Evolutionary conservation across 2,797 vertebrate species (phyloP), one percentile per base, ranked within the genome.

Genomic region (Cottoperca gobio): DNA sequence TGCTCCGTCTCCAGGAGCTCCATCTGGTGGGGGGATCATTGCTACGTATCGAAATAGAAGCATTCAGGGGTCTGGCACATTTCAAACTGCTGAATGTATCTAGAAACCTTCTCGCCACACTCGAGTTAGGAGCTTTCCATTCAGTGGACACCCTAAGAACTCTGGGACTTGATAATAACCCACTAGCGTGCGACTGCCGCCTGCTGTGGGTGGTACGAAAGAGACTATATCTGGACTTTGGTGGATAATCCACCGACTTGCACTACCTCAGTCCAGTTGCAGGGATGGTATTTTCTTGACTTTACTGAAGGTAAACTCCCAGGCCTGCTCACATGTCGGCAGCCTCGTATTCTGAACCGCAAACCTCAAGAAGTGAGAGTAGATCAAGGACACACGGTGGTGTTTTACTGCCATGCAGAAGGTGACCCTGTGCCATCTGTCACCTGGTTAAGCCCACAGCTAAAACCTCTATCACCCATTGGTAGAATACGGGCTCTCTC

Each of bases 151-250:
- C 84, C 48, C 78, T 97, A 19, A 93, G 92, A 70, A 91, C 91
- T 19, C 86, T 98, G 24, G 84, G 95, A 37, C 90, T 97, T 10
- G 95, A 96, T 1, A 76, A 88, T 19, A 98, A 97, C 73, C 96
- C 96, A 0, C 78, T 97, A 31, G 93, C 93, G 2, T 98, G 97
- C 2, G 97, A 98, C 82, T 97, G 97, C 70, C 95, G 96, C 6
- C 93, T 97, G 65, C 91, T 96, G 49, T 97, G 97, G 97, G 78
- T 96, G 39, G 86, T 95, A 23, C 92, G 75, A 19, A 90, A 92
- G 3, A 90, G 87, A 3, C n/a, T 43, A 8, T 69, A 57, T 42
- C 85, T 97, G 37, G 85, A 93, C 70, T 96, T 96, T 5, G 95
- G 94, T 2, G 78, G 88, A 0, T 81, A 48, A 3, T n/a, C 88